Base-by-base conservation (phyloP, 1,140 invertebrate genomes). In the Nasonia giraulti region DNA sequence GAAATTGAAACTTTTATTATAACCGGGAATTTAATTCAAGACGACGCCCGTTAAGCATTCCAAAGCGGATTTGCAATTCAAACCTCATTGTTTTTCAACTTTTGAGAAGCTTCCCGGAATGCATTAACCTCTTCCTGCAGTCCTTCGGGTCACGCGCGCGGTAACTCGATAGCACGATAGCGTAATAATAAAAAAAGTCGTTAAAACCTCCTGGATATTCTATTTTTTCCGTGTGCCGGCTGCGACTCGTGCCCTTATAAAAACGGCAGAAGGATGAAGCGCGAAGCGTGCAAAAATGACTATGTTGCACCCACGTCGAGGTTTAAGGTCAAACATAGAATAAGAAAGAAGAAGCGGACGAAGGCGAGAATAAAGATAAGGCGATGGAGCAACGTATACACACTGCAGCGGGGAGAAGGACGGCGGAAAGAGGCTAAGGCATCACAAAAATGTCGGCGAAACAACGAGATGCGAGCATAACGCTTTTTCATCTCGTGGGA, bases 261-360 rank as follows among this genome's bases (percentile, higher is more conserved):
- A 68, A 2, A 68, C 33, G 23, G 31, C 2, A 80, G 5, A 12
- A 5, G 68, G 8, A 31, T 31, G 66, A 75, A 2, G 78, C 55
- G 74, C 55, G 74, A 74, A 82, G 80, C 84, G 89, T 88, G 88
- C 87, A 91, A 91, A 91, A 91, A 91, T 91, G 91, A 89, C 86
- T 88, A 89, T 88, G 89, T 87, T 88, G 88, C 86, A 86, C 78
- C 87, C 86, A 27, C 27, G 83, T 85, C 55, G 83, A 74, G 73
- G 73, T 74, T 85, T 62, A 37, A 84, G 71, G 80, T 84, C 83
- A 87, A 80, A 71, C 5, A 6, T 71, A 71, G 68, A 71, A 27
- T 27, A 27, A 31, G 68, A 27, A 33, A 71, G 68, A 31, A 33
- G 68, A 71, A 71, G 27, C 55, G 55, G 55, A 12, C 23, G 50